phyloP scores from a whole-genome alignment of 2,888 invertebrate genomes.

The Lepidochitona cinerea region DNA sequence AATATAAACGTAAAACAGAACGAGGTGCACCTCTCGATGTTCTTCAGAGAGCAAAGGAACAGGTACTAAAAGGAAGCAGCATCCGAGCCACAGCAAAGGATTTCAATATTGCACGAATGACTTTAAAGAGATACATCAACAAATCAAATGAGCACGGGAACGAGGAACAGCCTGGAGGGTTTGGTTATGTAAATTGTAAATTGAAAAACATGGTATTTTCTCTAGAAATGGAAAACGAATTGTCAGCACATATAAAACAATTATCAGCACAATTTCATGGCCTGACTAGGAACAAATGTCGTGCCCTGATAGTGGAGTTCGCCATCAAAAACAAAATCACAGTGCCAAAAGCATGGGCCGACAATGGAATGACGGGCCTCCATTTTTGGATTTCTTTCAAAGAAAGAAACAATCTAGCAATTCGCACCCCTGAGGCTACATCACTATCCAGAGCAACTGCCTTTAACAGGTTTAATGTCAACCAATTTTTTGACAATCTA shows the following conservation, averaged over 20 bases:
- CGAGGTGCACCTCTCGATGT: slow-evolving; percentile 12
- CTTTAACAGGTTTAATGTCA: slow-evolving; percentile 30
- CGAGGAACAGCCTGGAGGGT: not conserved
- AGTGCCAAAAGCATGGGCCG: not conserved
- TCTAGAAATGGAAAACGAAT: not conserved
- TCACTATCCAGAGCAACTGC: slow-evolving; percentile 29
- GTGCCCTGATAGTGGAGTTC: not conserved
- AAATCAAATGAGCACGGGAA: not conserved
- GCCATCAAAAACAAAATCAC: not conserved
- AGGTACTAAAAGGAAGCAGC: slow-evolving; percentile 85
- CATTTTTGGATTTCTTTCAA: slow-evolving; percentile 10
- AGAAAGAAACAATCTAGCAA: slow-evolving; percentile 9
- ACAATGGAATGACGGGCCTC: slow-evolving; percentile 2
- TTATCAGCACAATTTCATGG: not conserved
- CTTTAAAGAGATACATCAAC: slow-evolving; percentile 37
- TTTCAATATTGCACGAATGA: slow-evolving; percentile 62
- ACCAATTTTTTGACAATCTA: slow-evolving; percentile 33
- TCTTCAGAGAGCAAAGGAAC: slow-evolving; percentile 75
- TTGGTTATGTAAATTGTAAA: no score
- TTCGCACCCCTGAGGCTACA: slow-evolving; percentile 34
- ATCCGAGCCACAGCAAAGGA: slow-evolving; percentile 82
- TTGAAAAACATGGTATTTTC: not conserved
- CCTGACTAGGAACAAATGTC: not conserved
- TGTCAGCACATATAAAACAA: not conserved
- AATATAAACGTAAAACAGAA: slow-evolving; percentile 11